These are phyloP conservation scores for Erythrocercus mccallii DNA, from an alignment of 2,113 vertebrate genomes.

Conservation along the genomic window DNA sequence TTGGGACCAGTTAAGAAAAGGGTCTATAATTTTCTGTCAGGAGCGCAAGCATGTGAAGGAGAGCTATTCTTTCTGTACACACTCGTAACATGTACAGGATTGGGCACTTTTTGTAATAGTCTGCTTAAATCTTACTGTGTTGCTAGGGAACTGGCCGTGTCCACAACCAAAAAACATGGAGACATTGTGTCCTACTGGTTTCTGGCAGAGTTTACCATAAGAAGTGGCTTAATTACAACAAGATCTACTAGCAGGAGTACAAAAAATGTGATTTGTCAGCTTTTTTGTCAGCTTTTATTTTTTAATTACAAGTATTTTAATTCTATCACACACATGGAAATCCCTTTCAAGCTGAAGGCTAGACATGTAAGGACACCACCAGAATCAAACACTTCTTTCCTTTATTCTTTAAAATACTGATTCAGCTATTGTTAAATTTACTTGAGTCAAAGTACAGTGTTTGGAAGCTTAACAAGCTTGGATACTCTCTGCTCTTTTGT, in stretches of 20 bases:
- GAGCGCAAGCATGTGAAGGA: background rate
- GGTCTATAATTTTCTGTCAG: background rate
- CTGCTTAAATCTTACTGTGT: background rate
- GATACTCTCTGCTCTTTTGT: background rate
- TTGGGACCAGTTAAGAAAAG: background rate
- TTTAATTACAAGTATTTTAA: slow-evolving; percentile 5
- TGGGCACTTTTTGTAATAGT: slow-evolving; percentile 15
- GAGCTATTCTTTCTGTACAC: background rate
- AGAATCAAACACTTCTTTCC: background rate
- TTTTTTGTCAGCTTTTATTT: background rate
- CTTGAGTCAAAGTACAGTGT: background rate
- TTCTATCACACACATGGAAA: slow-evolving; percentile 7
- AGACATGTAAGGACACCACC: background rate
- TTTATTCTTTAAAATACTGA: background rate
- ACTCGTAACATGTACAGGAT: background rate
- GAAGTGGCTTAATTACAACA: background rate
- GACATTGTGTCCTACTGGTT: background rate
- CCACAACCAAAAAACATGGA: background rate
- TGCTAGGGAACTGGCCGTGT: background rate
- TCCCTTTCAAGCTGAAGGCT: background rate
- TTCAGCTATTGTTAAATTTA: slow-evolving; percentile 34
- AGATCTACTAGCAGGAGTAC: background rate
- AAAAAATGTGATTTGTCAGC: background rate
- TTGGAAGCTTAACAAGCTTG: slow-evolving; percentile 2
- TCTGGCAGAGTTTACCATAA: slow-evolving; percentile 8